Evolutionary conservation across 2,797 vertebrate species (phyloP), one percentile per base, ranked within the genome.

Genomic region (Chiroxiphia lanceolata): DNA sequence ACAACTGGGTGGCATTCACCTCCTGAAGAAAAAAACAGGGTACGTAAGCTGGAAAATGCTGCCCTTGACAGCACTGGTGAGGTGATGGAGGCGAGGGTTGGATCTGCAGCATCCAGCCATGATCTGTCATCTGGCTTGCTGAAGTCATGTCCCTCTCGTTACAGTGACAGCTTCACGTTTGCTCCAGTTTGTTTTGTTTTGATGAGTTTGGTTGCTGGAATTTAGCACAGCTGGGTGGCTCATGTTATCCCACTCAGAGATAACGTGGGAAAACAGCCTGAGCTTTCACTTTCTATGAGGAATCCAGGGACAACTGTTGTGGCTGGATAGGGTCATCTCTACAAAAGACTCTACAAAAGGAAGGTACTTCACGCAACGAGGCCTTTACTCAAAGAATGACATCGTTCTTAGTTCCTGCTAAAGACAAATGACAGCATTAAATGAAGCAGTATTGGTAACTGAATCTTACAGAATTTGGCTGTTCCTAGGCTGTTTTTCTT

Each of bases 171-270:
- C 60, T 64, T 80, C 29, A 18, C 4, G 8, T 89, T 92, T 92
- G 34, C 69, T 93, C 61, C 3, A 7, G 19, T 77, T 89, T 94
- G 84, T 36, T 96, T 83, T 95, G 81, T 93, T 94, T 94, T 93
- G 82, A 50, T 0, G 31, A 72, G 34, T 74, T 92, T 38, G 25
- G 75, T 94, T 93, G 94, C 92, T 94, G 71, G 76, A 92, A 90
- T 95, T 83, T 92, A 89, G 61, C 82, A 94, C 84, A 93, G 48
- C 84, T 93, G 84, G 51, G 61, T 1, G 0, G 61, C 27, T 60
- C 38, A 25, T 34, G 21, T 76, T 89, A 89, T 93, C 89, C 93
- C 33, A 31, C 81, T 90, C 63, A 18, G 64, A 90, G 56, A 87
- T 68, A 94, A 84, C 3, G 12, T 90, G 82, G 82, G 89, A 85